phyloP scores from a whole-genome alignment of 2,888 invertebrate species.

The Mycalesis mineus region DNA sequence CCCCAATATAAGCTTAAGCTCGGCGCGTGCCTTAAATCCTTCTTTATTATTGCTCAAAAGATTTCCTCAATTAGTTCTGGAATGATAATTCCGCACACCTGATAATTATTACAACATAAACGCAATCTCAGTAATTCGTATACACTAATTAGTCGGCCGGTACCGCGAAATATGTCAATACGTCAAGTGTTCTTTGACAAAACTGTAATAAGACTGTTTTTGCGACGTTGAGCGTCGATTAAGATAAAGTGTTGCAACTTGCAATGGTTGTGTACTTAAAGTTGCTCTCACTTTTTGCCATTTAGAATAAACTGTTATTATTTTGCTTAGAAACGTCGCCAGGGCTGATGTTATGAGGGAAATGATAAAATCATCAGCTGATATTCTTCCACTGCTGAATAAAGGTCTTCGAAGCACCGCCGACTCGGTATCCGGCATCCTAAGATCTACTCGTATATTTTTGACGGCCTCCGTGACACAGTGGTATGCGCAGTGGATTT shows the following conservation, averaged over 20 bases:
- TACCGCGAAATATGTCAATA: constrained; percentile 1
- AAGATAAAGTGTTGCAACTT: neutral
- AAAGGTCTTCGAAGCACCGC: no score
- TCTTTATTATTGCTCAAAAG: constrained; percentile 21
- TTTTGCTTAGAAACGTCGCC: no score
- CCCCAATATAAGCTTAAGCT: constrained; percentile 10
- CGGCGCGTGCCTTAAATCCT: constrained; percentile 21
- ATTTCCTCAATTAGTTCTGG: constrained; percentile 9
- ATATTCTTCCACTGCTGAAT: no score
- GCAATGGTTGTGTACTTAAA: no score
- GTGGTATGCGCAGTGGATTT: no score
- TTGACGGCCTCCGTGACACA: no score
- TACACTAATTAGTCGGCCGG: neutral
- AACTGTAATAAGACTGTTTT: constrained; percentile 1
- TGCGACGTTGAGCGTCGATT: neutral
- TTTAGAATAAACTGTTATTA: no score
- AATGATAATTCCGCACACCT: constrained; percentile 16
- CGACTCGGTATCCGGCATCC: no score
- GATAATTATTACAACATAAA: constrained; percentile 10
- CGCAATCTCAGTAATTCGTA: constrained; percentile 6
- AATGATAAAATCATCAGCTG: no score
- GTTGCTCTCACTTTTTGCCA: no score
- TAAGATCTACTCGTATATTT: no score
- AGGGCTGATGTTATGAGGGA: no score
- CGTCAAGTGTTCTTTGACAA: neutral